Evolutionary conservation across 2,113 vertebrate genomes (phyloP).

Genomic region (Monarcha castaneiventris): DNA sequence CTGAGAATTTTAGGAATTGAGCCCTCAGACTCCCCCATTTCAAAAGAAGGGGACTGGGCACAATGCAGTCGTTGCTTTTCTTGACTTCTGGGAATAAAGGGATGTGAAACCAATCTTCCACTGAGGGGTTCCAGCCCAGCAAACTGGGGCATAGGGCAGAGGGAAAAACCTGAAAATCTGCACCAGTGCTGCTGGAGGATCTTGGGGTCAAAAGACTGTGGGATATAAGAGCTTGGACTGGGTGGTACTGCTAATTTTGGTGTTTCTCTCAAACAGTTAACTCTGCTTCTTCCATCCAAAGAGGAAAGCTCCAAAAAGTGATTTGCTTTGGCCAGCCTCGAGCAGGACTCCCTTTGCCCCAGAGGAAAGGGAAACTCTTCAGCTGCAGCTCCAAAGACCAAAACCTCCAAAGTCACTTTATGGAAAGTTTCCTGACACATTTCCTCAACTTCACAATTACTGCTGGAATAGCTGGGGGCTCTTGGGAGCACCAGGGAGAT

Average conservation of each 20-base stretch:
- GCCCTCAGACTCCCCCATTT: neutral
- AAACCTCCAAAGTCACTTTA: neutral
- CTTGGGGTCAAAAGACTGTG: neutral
- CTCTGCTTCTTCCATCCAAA: neutral
- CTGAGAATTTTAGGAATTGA: neutral
- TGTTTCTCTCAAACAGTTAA: neutral
- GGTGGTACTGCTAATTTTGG: neutral
- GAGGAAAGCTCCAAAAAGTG: neutral
- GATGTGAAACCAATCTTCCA: neutral
- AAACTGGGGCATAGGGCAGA: neutral
- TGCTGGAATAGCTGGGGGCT: neutral
- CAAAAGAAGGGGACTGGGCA: neutral
- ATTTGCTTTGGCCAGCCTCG: neutral
- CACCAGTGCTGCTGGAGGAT: neutral
- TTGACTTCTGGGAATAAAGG: neutral
- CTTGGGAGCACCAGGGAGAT: neutral
- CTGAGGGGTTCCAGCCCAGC: neutral
- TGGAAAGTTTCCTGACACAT: neutral
- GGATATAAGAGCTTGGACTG: neutral
- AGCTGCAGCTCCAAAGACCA: neutral
- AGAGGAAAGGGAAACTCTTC: neutral
- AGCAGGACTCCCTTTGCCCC: neutral
- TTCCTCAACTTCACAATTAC: neutral
- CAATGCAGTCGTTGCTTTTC: rapidly evolving
- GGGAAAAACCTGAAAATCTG: neutral